These are phyloP conservation scores for Ammodytes marinus DNA, from an alignment of 2,113 vertebrate genomes.

Conservation along the genomic window DNA sequence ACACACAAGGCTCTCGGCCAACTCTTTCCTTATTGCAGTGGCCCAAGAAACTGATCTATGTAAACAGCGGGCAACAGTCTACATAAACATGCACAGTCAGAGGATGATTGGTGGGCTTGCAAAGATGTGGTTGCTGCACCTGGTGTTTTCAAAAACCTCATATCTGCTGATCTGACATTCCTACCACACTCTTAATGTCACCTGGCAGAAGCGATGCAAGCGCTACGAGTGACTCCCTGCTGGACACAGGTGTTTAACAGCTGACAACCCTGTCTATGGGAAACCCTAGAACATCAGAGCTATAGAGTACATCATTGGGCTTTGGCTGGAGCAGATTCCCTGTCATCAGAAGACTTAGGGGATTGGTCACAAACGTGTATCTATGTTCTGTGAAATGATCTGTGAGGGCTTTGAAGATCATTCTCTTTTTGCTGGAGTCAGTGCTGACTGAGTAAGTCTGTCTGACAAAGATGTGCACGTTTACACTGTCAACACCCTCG, in stretches of 20 bases:
- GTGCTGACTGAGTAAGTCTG: constrained; percentile 58
- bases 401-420: constrained; percentile 28
- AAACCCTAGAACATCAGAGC: constrained; percentile 38
- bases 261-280: constrained; percentile 47
- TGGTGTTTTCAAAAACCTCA: constrained; percentile 62
- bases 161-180: constrained; percentile 64
- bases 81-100: constrained; percentile 60
- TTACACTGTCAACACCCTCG: constrained; percentile 4
- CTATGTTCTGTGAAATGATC: constrained; percentile 32
- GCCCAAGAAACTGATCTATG: constrained; percentile 38
- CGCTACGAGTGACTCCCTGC: constrained; percentile 30
- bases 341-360: constrained; percentile 62
- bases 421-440: constrained; percentile 66
- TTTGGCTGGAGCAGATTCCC: constrained; percentile 36
- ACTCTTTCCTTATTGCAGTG: constrained; percentile 12
- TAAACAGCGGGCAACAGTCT: constrained; percentile 58
- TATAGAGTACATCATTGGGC: constrained; percentile 2
- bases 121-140: constrained; percentile 48
- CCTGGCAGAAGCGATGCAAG: constrained; percentile 26
- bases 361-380: constrained; percentile 33
- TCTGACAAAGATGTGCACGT: constrained; percentile 15
- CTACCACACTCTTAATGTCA: constrained; percentile 26
- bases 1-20: neutral
- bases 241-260: constrained; percentile 49
- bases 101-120: constrained; percentile 55